Conservation (phyloP, 2,113 vertebrate genomes). For the Mus pahari region DNA sequence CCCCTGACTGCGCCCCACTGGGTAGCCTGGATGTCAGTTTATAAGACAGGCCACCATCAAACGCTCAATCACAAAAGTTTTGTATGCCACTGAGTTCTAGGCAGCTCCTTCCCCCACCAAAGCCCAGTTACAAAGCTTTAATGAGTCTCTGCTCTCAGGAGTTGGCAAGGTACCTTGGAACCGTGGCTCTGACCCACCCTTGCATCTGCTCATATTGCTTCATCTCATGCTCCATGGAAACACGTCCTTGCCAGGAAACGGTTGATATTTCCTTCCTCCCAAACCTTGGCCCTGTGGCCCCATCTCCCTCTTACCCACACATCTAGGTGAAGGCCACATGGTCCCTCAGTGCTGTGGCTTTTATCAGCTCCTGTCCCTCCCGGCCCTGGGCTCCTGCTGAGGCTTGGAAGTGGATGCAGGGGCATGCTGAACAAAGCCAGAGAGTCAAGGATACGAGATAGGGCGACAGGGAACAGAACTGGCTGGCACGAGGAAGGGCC, state of each 20-base stretch:
- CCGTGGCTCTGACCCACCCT: neutral
- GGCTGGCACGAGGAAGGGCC: neutral
- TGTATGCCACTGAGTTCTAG: slow-evolving; percentile 7
- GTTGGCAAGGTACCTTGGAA: neutral
- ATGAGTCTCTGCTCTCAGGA: neutral
- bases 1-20: neutral
- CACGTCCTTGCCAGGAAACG: neutral
- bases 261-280: neutral
- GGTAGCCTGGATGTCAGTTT: neutral
- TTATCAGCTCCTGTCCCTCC: neutral
- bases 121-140: neutral
- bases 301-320: too few relatives aligned
- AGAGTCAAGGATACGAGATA: neutral
- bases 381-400: neutral
- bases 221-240: neutral
- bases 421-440: neutral
- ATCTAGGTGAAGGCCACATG: neutral
- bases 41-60: neutral
- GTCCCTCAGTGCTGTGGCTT: neutral
- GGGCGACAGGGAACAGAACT: neutral
- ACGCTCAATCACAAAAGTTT: neutral
- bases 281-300: neutral
- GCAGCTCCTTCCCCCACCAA: neutral
- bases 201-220: neutral
- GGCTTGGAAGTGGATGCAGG: neutral